Evolutionary conservation across 2,888 invertebrate species (phyloP), one percentile per base, ranked within the genome.

Genomic region (Spodoptera littoralis): DNA sequence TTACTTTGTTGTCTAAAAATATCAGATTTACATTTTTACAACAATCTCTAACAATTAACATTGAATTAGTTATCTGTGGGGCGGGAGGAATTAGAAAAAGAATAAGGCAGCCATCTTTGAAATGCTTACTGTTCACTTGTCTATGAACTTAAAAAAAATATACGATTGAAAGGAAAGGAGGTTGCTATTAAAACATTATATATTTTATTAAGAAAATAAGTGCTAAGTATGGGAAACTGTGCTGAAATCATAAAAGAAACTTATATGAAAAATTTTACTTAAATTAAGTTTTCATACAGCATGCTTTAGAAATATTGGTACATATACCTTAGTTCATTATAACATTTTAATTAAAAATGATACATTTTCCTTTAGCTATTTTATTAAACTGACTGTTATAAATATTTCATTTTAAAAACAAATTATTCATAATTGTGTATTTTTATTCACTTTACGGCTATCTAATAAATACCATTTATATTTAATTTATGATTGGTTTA

Each of bases 1-100:
- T 87, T 85, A 85, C 88, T 82, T 80, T 74, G 80, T 72, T 60
- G 72, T 92, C 91, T 92, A 92, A 92, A 92, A 91, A 92, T 92
- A 92, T 90, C 86, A 84, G 89, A 90, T 93, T 91, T 93, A 93
- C 90, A 93, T 92, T 92, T 92, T 88, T 92, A 92, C 92, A 93
- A 85, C 82, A 83, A 85, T 85, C 78, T 81, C 82, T 84, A 89
- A 83, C 77, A 53, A 76, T 70, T 65, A 75, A 73, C 49, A 73
- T 60, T 61, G 68, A 65, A 65, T 59, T 75, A 75, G 57, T 54
- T 57, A 55, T 53, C n/a, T 57, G 63, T 12, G 61, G 30, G 46
- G 48, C 11, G 27, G 11, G 11, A 47, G 18, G n/a, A 1, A 45
- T 11, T 45, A 49, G 43, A 44, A 56, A 43, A 22, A 65, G 56